Evolutionary conservation across 1,140 invertebrate genomes (phyloP), one percentile per base, ranked within the genome.

Genomic region (Andricus grossulariae): DNA sequence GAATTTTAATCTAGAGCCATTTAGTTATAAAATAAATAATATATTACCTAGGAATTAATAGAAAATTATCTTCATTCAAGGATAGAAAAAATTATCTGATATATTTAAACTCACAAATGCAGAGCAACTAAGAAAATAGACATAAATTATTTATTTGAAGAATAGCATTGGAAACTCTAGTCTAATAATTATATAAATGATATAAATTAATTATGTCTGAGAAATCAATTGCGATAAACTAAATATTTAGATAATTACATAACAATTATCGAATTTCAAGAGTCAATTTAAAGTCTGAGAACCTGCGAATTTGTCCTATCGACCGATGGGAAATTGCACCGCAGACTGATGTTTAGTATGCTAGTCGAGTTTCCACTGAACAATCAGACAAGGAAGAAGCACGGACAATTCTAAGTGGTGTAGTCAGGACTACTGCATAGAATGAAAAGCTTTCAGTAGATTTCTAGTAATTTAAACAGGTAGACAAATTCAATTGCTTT

Each of bases 291-390:
- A 66, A 45, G 16, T 21, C 55, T 8, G 39, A 76, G 74, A 72
- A 80, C 77, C 72, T 77, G 77, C 77, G 80, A 78, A 79, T 77
- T 82, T 78, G 79, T 71, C 76, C 70, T 83, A 86, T 85, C 85
- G 84, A 84, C 77, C 84, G 80, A 76, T 15, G 32, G 10, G 12
- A 73, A 80, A 85, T 84, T 52, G 82, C 52, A 85, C 83, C 84
- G 82, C 86, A 84, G 82, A 77, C 77, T 84, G 74, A 74, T 78
- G 80, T 84, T 90, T 88, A 89, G 84, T 89, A 89, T 88, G 86
- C 88, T 75, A 87, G 76, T 85, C 75, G 82, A 84, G 84, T 87
- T 82, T 78, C 79, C 77, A 72, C 76, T 74, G 81, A 82, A 78
- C 81, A 83, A 84, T 87, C 87, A 85, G 82, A 83, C 86, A 82